Percentiles rank a stretch among this genome's conserved stretches.
Conservation (phyloP, 2,888 invertebrate genomes). For the Luffia ferchaultella region DNA sequence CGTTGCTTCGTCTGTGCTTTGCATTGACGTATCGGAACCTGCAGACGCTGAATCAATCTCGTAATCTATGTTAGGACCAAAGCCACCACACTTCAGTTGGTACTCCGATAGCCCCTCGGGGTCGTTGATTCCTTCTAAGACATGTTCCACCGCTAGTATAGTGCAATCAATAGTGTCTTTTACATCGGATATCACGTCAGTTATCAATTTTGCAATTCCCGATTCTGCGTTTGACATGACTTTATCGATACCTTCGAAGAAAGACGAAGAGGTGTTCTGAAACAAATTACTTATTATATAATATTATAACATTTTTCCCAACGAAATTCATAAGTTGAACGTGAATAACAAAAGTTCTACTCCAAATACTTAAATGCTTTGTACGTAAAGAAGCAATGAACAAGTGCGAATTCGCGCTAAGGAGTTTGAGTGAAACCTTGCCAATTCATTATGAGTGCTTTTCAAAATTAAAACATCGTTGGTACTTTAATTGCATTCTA, state of each 20-base stretch:
- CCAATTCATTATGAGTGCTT: no score
- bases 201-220: slow-evolving; percentile 38
- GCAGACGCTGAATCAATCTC: no score
- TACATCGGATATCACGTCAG: slow-evolving; percentile 39
- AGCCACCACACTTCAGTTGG: background rate
- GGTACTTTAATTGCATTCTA: no score
- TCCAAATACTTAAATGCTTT: no score
- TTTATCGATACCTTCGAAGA: slow-evolving; percentile 31
- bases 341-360: no score
- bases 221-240: slow-evolving; percentile 32
- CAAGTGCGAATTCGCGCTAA: no score
- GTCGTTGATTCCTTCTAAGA: slow-evolving; percentile 22
- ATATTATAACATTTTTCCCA: no score
- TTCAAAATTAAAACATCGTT: no score
- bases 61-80: slow-evolving; percentile 7
- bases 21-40: background rate
- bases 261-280: slow-evolving; percentile 33
- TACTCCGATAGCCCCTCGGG: background rate
- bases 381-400: no score
- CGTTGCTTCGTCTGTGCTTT: background rate
- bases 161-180: slow-evolving; percentile 43
- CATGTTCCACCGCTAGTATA: slow-evolving; percentile 37
- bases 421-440: no score
- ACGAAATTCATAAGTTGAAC: no score
- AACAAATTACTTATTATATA: no score